These are phyloP conservation scores for Macrocentrus cingulum DNA, from an alignment of 1,140 invertebrate species.

Conservation along the genomic window DNA sequence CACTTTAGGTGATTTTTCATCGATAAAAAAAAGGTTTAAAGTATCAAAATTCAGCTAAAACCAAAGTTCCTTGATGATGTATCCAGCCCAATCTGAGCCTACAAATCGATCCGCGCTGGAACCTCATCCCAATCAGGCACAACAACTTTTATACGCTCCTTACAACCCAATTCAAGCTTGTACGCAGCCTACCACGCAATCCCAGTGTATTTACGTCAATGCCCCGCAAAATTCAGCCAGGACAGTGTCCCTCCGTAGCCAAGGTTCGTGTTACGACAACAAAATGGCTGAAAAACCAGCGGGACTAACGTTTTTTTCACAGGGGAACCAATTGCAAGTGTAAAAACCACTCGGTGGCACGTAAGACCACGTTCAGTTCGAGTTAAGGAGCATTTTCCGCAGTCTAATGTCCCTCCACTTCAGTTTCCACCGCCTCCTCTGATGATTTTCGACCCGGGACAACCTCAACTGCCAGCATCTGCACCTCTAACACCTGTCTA, in stretches of 20 bases:
- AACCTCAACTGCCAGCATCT: conserved; percentile 28
- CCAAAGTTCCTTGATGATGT: conserved; percentile 11
- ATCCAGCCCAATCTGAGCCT: conserved; percentile 1
- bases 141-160: conserved; percentile 44
- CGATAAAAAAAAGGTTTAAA: not conserved
- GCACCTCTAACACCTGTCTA: conserved; percentile 34
- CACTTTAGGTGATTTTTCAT: conserved; percentile 5
- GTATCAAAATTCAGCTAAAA: not conserved
- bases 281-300: not conserved
- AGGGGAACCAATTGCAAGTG: conserved; percentile 29
- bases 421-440: conserved; percentile 41
- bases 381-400: conserved; percentile 30
- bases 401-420: conserved; percentile 31
- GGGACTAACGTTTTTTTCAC: conserved; percentile 13
- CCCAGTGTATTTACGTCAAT: conserved; percentile 40
- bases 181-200: conserved; percentile 34
- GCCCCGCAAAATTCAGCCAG: conserved; percentile 31
- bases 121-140: conserved; percentile 37
- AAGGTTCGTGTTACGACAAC: conserved; percentile 8
- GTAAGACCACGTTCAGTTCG: conserved; percentile 33
- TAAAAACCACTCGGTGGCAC: conserved; percentile 41
- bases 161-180: conserved; percentile 40
- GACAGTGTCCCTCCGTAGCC: not conserved
- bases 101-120: conserved; percentile 40
- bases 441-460: conserved; percentile 38